A percentile compares a stretch with the other conserved stretches of the same genome.
Evolutionary conservation across 2,888 invertebrate genomes (phyloP).

Genomic region (Amiota communis): DNA sequence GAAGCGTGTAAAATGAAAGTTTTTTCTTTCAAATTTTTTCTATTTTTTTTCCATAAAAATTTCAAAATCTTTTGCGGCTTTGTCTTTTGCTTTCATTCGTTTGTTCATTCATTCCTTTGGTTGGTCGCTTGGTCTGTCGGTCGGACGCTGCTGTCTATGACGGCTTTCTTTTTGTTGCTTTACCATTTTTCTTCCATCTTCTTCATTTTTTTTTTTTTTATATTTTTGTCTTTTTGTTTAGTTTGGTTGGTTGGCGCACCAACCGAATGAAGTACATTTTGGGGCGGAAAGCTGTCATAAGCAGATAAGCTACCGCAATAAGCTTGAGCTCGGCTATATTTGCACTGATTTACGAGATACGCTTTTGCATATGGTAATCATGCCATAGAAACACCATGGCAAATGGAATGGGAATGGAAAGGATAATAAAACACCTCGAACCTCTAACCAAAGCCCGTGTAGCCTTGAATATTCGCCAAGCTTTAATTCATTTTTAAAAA

Average conservation of each 20-base stretch:
- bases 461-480: no score
- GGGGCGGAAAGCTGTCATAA: constrained; percentile 71
- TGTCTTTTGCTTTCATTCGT: constrained; percentile 42
- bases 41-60: neutral
- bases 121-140: no score
- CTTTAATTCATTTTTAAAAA: no score
- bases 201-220: constrained; percentile 33
- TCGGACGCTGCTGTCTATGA: no score
- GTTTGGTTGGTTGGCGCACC: constrained; percentile 9
- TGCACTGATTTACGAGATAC: constrained; percentile 67
- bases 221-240: neutral
- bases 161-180: no score
- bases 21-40: constrained; percentile 26
- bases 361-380: constrained; percentile 66
- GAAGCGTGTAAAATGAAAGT: neutral
- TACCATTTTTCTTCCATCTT: no score
- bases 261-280: constrained; percentile 14
- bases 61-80: constrained; percentile 38
- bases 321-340: constrained; percentile 66
- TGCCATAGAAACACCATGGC: neutral
- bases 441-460: no score
- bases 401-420: no score
- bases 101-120: constrained; percentile 18
- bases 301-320: constrained; percentile 72
- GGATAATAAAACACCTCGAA: no score